phyloP scores from a whole-genome alignment of 2,797 vertebrate genomes.

The Rhinophrynus dorsalis region DNA sequence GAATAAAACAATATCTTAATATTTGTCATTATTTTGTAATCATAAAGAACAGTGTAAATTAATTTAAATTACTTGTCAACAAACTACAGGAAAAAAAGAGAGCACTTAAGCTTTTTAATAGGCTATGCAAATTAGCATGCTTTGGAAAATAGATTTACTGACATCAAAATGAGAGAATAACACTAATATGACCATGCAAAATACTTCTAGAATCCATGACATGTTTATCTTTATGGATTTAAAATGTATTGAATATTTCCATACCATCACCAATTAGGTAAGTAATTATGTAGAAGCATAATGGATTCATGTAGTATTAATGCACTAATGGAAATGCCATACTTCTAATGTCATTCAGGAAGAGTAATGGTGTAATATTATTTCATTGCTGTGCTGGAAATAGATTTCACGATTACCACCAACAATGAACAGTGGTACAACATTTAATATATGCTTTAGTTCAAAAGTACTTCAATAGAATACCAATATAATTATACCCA shows the following conservation, averaged over 20 bases:
- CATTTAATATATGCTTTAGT: slow-evolving; percentile 20
- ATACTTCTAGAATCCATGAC: slow-evolving; percentile 18
- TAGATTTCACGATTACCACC: slow-evolving; percentile 45
- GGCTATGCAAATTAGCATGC: slow-evolving; percentile 12
- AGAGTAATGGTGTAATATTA: slow-evolving; percentile 50
- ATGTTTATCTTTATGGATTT: slow-evolving; percentile 33
- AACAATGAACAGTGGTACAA: slow-evolving; percentile 40
- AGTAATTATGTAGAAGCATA: slow-evolving; percentile 57
- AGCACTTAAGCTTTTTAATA: slow-evolving; percentile 7
- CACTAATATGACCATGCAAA: background rate
- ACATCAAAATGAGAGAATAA: slow-evolving; percentile 3
- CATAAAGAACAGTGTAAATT: background rate
- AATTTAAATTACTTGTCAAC: background rate
- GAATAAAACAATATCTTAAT: no score
- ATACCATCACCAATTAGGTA: slow-evolving; percentile 53
- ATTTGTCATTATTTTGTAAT: no score
- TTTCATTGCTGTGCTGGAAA: slow-evolving; percentile 41
- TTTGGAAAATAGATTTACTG: slow-evolving; percentile 27
- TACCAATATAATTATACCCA: slow-evolving; percentile 27
- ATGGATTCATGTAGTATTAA: slow-evolving; percentile 60
- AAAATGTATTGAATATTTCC: slow-evolving; percentile 40
- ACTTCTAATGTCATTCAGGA: slow-evolving; percentile 56
- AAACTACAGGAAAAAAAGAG: background rate
- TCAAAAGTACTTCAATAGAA: slow-evolving; percentile 9
- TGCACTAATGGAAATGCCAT: slow-evolving; percentile 58